phyloP scores from a whole-genome alignment of 2,888 invertebrate genomes.

The Polymixis flavicincta region DNA sequence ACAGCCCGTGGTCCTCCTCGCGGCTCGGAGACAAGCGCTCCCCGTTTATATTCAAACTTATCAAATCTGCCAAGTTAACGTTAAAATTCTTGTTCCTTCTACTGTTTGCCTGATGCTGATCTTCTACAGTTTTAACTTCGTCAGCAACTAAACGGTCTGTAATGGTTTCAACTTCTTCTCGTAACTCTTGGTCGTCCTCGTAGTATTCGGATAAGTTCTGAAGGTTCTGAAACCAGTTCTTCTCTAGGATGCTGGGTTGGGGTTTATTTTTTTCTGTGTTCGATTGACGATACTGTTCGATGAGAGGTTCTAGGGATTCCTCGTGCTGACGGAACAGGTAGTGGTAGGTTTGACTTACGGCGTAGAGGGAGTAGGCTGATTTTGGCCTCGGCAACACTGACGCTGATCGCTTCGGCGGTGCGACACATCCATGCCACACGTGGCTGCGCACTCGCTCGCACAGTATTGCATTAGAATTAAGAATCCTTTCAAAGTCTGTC shows the following conservation, averaged over 20 bases:
- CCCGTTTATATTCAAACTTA: conserved; percentile 82
- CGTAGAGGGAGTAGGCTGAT: conserved; percentile 85
- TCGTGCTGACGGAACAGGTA: conserved; percentile 87
- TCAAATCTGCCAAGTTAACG: conserved; percentile 85
- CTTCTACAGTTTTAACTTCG: conserved; percentile 74
- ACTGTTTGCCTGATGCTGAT: conserved; percentile 62
- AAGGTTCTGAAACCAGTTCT: conserved; percentile 84
- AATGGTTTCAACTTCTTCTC: conserved; percentile 82
- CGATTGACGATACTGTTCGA: conserved; percentile 81
- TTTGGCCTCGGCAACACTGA: conserved; percentile 81
- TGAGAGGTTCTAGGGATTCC: conserved; percentile 85
- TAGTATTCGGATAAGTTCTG: conserved; percentile 88
- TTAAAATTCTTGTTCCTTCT: conserved; percentile 81
- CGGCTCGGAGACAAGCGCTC: conserved; percentile 81
- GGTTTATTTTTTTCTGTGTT: conserved; percentile 71
- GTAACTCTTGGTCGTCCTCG: conserved; percentile 85
- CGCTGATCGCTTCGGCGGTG: conserved; percentile 78
- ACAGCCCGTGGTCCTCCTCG: conserved; percentile 78
- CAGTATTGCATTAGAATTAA: conserved; percentile 90
- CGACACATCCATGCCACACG: conserved; percentile 84
- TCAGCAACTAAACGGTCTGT: conserved; percentile 81
- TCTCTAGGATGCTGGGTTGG: conserved; percentile 77
- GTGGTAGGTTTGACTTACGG: conserved; percentile 86
- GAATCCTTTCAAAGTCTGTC: conserved; percentile 92
- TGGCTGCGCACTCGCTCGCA: conserved; percentile 83